A percentile compares a stretch with the other conserved stretches of the same genome.
phyloP scores from a whole-genome alignment of 2,797 vertebrate species.

The Artibeus jamaicensis region DNA sequence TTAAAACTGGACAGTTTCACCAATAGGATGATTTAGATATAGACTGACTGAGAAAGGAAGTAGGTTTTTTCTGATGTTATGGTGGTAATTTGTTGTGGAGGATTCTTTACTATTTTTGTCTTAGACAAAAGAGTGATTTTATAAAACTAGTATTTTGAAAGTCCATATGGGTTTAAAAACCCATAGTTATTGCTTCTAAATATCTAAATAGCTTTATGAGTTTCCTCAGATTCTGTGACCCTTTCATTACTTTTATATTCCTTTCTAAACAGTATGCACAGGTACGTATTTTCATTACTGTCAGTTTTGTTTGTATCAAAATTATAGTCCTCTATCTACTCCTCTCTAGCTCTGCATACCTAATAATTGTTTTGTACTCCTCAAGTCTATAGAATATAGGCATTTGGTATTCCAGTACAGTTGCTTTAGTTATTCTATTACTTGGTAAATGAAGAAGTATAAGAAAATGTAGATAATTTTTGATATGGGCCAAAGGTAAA shows the following conservation, averaged over 20 bases:
- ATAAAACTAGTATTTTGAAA: slow-evolving; percentile 1
- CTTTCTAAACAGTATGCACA: not conserved
- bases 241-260: not conserved
- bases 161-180: not conserved
- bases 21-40: not conserved
- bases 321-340: not conserved
- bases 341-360: not conserved
- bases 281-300: not conserved
- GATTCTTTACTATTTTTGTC: not conserved
- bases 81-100: not conserved
- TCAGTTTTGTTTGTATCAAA: not conserved
- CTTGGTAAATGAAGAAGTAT: not conserved
- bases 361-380: not conserved
- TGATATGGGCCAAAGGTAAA: not conserved
- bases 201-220: not conserved
- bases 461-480: not conserved
- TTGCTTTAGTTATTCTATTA: not conserved
- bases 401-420: not conserved
- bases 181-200: not conserved
- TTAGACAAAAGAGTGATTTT: slow-evolving; percentile 18
- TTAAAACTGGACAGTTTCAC: not conserved
- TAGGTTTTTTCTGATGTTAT: not conserved
- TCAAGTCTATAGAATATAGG: not conserved
- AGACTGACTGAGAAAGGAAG: not conserved
- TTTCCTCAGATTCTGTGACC: not conserved